Evolutionary conservation across 2,797 vertebrate species (phyloP).

Genomic region (Notamacropus eugenii): DNA sequence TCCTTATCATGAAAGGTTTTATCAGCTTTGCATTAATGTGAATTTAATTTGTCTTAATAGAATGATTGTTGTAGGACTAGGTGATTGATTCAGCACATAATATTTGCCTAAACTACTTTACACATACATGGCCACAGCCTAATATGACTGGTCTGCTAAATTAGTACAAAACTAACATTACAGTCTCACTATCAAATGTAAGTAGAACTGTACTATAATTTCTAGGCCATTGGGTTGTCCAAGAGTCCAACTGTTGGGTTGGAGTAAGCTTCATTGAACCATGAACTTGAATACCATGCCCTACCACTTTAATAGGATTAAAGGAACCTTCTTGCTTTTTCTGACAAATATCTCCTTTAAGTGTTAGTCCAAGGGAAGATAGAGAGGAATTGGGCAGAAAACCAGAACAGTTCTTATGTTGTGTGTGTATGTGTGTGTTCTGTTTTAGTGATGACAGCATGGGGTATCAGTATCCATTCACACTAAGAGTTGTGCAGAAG

Average conservation of each 20-base stretch:
- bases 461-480: slow-evolving; percentile 99
- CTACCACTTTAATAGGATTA: not conserved
- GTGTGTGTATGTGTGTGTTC: slow-evolving; percentile 59
- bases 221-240: slow-evolving; percentile 10
- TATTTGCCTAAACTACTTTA: not conserved
- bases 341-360: slow-evolving; percentile 7
- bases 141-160: slow-evolving; percentile 8
- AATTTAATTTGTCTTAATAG: slow-evolving; percentile 58
- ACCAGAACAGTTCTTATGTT: slow-evolving; percentile 60
- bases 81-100: slow-evolving; percentile 55
- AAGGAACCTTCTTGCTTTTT: not conserved
- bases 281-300: not conserved
- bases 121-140: slow-evolving; percentile 30
- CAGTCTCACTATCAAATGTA: not conserved
- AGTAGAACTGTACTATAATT: not conserved
- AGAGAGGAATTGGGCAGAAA: slow-evolving; percentile 18
- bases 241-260: not conserved
- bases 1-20: slow-evolving; percentile 48
- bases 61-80: slow-evolving; percentile 53
- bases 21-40: slow-evolving; percentile 59
- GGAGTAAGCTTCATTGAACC: not conserved
- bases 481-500: slow-evolving; percentile 95
- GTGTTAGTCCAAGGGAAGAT: not conserved
- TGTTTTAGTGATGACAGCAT: slow-evolving; percentile 96
- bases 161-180: slow-evolving; percentile 3